phyloP scores from a whole-genome alignment of 2,113 vertebrate species.

The Chiloscyllium plagiosum region DNA sequence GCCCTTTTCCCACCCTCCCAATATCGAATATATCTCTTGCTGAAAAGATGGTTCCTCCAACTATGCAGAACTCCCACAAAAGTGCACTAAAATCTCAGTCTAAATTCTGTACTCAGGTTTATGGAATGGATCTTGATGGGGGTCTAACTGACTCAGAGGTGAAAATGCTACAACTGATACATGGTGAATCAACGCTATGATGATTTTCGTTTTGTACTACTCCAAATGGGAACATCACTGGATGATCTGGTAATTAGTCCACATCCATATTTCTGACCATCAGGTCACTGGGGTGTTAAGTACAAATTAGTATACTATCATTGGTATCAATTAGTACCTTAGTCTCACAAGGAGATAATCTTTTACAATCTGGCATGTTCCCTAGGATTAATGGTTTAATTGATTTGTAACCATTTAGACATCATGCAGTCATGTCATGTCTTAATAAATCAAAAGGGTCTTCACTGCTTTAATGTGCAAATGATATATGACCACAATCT shows the following conservation, averaged over 20 bases:
- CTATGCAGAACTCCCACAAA: neutral
- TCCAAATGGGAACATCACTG: neutral
- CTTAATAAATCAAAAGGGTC: neutral
- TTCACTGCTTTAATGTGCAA: neutral
- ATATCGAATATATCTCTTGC: neutral
- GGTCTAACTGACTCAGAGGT: neutral
- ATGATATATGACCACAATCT: neutral
- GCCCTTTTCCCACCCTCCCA: neutral
- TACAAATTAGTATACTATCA: neutral
- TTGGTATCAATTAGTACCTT: neutral
- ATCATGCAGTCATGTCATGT: neutral
- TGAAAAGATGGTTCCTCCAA: neutral
- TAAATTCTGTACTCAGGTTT: neutral
- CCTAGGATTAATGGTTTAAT: conserved; percentile 14
- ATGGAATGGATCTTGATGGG: neutral
- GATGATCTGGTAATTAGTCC: neutral
- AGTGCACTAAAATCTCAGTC: neutral
- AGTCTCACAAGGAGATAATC: neutral
- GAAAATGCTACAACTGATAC: neutral
- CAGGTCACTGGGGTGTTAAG: neutral
- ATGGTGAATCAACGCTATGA: neutral
- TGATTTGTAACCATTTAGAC: neutral
- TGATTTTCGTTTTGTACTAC: neutral
- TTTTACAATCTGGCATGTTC: neutral
- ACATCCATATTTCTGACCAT: neutral